Conservation (phyloP, 2,888 invertebrate species). For the Megamerina dolium region DNA sequence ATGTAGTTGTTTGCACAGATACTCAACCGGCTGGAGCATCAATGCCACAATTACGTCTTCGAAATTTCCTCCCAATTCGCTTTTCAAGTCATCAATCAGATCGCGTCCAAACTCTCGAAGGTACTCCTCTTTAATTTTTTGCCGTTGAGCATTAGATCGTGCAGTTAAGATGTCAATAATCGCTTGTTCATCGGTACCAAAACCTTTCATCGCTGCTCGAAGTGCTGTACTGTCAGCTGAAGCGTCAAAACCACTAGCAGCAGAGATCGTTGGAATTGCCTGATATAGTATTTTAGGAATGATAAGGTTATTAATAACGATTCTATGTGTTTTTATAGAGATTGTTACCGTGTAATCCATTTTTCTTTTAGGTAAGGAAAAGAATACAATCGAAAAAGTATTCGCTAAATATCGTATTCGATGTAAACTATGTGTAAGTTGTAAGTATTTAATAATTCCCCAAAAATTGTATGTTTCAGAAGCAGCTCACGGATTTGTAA, state of each 20-base stretch:
- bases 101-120: slow-evolving; percentile 56
- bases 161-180: slow-evolving; percentile 65
- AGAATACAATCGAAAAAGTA: too few relatives aligned
- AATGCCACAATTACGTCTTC: slow-evolving; percentile 66
- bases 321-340: too few relatives aligned
- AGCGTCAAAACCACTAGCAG: slow-evolving; percentile 56
- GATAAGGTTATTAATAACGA: too few relatives aligned
- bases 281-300: slow-evolving; percentile 7
- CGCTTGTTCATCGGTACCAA: slow-evolving; percentile 40
- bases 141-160: slow-evolving; percentile 63
- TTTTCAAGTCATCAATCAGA: slow-evolving; percentile 62
- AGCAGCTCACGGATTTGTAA: too few relatives aligned
- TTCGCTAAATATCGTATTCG: too few relatives aligned
- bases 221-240: slow-evolving; percentile 59
- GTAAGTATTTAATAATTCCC: too few relatives aligned
- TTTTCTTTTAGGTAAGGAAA: too few relatives aligned
- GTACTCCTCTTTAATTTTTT: slow-evolving; percentile 59
- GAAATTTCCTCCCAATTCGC: slow-evolving; percentile 66
- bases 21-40: slow-evolving; percentile 62
- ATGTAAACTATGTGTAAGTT: too few relatives aligned
- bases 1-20: slow-evolving; percentile 65
- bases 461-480: too few relatives aligned
- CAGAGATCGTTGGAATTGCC: slow-evolving; percentile 54
- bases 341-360: too few relatives aligned
- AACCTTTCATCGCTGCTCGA: slow-evolving; percentile 10